These are phyloP conservation scores for Leptoteleia sp. DNA, from an alignment of 1,140 invertebrate species.

Conservation along the genomic window DNA sequence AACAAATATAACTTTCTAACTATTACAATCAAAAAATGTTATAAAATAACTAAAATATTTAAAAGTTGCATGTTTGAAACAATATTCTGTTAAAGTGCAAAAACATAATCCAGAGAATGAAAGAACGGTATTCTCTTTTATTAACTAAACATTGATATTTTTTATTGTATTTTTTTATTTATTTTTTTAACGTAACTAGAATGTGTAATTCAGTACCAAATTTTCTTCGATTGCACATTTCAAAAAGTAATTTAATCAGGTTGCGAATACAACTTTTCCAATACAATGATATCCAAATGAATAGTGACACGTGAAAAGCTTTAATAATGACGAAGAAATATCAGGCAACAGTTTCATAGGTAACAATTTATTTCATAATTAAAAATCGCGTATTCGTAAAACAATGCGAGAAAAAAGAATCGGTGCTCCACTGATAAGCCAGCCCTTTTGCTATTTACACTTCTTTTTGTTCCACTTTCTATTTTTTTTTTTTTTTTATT, in stretches of 20 bases:
- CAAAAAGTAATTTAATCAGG: conserved; percentile 16
- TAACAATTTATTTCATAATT: conserved; percentile 31
- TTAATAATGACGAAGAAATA: conserved; percentile 14
- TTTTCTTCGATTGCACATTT: not conserved
- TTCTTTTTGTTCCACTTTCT: too few species aligned
- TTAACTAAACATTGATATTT: too few species aligned
- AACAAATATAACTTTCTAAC: too few species aligned
- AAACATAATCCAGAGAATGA: too few species aligned
- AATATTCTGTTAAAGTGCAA: too few species aligned
- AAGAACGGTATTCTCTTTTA: too few species aligned
- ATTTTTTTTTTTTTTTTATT: not conserved
- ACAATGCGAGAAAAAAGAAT: not conserved
- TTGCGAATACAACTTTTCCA: not conserved
- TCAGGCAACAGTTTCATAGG: not conserved
- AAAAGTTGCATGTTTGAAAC: too few species aligned
- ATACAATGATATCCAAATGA: not conserved
- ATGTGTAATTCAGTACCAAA: too few species aligned
- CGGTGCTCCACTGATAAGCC: conserved; percentile 1
- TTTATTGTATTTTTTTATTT: too few species aligned
- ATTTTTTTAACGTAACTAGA: too few species aligned
- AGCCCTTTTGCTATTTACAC: not conserved
- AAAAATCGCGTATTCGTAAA: conserved; percentile 22
- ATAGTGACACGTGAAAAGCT: not conserved
- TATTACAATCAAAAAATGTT: too few species aligned
- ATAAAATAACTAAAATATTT: too few species aligned